These are phyloP conservation scores for Tachina lurida DNA, from an alignment of 2,888 invertebrate genomes.

Conservation along the genomic window DNA sequence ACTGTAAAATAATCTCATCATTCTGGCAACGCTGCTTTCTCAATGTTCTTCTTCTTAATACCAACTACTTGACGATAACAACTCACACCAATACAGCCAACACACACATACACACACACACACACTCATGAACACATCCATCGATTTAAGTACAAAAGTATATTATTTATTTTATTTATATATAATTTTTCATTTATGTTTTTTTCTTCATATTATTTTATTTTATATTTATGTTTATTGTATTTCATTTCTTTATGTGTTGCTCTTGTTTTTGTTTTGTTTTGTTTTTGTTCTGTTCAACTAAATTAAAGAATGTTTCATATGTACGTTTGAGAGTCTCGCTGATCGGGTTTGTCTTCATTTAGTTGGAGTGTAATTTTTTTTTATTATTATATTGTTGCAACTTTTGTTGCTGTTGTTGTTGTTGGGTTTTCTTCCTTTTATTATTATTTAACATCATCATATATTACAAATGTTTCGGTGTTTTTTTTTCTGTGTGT, in stretches of 20 bases:
- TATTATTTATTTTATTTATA: constrained; percentile 61
- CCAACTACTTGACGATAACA: constrained; percentile 9
- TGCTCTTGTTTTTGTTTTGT: constrained; percentile 37
- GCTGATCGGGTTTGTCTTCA: constrained; percentile 68
- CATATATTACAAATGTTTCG: constrained; percentile 56
- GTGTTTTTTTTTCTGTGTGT: constrained; percentile 1
- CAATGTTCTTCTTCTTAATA: constrained; percentile 73
- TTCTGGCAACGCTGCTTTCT: constrained; percentile 68
- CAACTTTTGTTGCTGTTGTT: constrained; percentile 32
- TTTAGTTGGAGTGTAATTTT: constrained; percentile 57
- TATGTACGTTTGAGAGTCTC: constrained; percentile 50
- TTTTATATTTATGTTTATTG: constrained; percentile 66
- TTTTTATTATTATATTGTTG: constrained; percentile 19
- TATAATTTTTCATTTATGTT: constrained; percentile 40
- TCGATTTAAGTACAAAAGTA: constrained; percentile 57
- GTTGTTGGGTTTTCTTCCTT: constrained; percentile 30
- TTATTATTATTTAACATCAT: constrained; percentile 56
- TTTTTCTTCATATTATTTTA: constrained; percentile 54
- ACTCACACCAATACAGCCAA: constrained; percentile 30
- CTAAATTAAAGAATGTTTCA: constrained; percentile 79
- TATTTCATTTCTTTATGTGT: constrained; percentile 26
- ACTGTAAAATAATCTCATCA: too few relatives aligned
- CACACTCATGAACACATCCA: constrained; percentile 21
- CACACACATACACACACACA: constrained; percentile 45
- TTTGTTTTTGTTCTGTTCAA: constrained; percentile 37